These are phyloP conservation scores for Nannoperca australis DNA, from an alignment of 2,797 vertebrate species.

Conservation along the genomic window DNA sequence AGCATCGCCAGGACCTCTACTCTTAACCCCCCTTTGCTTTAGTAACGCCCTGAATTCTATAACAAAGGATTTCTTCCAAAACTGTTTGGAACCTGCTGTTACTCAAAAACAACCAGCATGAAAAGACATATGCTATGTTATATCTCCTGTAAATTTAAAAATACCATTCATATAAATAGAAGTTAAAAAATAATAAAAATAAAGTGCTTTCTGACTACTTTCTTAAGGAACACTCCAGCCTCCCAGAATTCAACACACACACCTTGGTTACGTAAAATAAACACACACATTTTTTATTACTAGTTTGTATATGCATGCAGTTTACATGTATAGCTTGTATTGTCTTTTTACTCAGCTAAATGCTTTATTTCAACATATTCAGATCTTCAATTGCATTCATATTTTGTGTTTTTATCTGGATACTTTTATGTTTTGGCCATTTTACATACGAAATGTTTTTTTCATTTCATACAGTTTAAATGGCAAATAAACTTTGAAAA, in stretches of 20 bases:
- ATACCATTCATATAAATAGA: neutral
- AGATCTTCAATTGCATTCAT: neutral
- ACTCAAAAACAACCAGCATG: slow-evolving; percentile 73
- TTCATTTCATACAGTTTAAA: neutral
- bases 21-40: slow-evolving; percentile 64
- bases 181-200: neutral
- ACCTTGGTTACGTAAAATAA: neutral
- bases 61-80: slow-evolving; percentile 83
- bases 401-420: neutral
- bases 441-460: neutral
- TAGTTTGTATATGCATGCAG: neutral
- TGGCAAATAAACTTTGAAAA: neutral
- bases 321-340: neutral
- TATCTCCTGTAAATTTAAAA: neutral
- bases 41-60: slow-evolving; percentile 58
- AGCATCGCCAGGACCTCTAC: slow-evolving; percentile 68
- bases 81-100: slow-evolving; percentile 80
- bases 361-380: neutral
- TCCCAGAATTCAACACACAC: neutral
- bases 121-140: slow-evolving; percentile 46
- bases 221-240: neutral
- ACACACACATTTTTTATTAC: neutral
- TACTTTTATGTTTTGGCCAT: slow-evolving; percentile 1
- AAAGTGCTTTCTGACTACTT: neutral
- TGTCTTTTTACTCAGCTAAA: neutral